phyloP scores from a whole-genome alignment of 2,113 vertebrate genomes.

The Misgurnus anguillicaudatus region DNA sequence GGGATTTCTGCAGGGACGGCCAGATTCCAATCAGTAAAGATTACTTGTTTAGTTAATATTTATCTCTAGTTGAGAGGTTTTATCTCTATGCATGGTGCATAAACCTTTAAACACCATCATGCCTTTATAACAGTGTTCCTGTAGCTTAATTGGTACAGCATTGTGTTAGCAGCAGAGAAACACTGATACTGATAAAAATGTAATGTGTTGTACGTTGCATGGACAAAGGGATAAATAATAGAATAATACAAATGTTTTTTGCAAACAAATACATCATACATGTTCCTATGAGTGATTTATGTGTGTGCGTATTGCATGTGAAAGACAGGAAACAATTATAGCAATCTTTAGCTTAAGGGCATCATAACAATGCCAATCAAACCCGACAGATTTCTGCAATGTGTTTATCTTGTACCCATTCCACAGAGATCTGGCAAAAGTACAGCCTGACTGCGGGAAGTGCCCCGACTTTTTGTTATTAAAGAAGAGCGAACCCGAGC shows the following conservation, averaged over 20 bases:
- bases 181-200: too few relatives aligned
- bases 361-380: background rate
- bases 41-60: background rate
- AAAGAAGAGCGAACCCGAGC: background rate
- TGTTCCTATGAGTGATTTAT: background rate
- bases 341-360: background rate
- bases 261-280: background rate
- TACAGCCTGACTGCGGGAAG: background rate
- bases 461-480: background rate
- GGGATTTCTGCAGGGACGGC: background rate
- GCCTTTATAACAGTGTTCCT: too few relatives aligned
- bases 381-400: background rate
- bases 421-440: conserved; percentile 25
- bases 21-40: background rate
- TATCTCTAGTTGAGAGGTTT: background rate
- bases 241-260: background rate
- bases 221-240: too few relatives aligned
- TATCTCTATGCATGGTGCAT: too few relatives aligned
- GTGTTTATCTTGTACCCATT: conserved; percentile 11
- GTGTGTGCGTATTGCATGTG: background rate
- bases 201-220: too few relatives aligned
- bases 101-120: too few relatives aligned
- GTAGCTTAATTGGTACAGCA: too few relatives aligned
- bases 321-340: background rate
- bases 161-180: too few relatives aligned